phyloP scores from a whole-genome alignment of 2,113 vertebrate species.

The Hyperopisus bebe region DNA sequence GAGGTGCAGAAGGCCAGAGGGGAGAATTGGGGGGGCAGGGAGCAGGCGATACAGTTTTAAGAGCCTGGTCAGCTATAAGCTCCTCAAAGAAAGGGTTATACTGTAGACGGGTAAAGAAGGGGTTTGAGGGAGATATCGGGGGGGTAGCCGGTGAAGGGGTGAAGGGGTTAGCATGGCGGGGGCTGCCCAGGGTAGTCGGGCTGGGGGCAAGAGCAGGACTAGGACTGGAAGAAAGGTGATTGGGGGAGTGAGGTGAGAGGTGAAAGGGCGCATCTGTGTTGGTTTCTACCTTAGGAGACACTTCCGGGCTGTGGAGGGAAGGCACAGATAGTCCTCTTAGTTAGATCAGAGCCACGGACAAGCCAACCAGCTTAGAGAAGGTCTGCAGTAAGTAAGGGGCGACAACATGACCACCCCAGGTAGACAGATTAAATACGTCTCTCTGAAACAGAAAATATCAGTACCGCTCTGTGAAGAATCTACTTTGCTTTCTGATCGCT shows the following conservation, averaged over 20 bases:
- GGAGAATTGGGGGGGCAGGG: slow-evolving; percentile 79
- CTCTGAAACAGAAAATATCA: background rate
- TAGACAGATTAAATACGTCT: background rate
- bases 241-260: slow-evolving; percentile 49
- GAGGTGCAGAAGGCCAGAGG: slow-evolving; percentile 50
- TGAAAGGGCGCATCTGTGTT: slow-evolving; percentile 63
- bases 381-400: background rate
- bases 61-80: slow-evolving; percentile 61
- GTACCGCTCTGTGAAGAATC: background rate
- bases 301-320: slow-evolving; percentile 91
- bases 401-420: background rate
- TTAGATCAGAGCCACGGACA: slow-evolving; percentile 61
- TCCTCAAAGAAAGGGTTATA: slow-evolving; percentile 83
- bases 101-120: slow-evolving; percentile 75
- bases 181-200: slow-evolving; percentile 32
- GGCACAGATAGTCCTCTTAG: slow-evolving; percentile 72
- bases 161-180: slow-evolving; percentile 58
- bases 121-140: slow-evolving; percentile 68
- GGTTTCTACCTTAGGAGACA: slow-evolving; percentile 81
- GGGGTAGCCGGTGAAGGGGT: slow-evolving; percentile 48
- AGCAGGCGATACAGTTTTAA: slow-evolving; percentile 75
- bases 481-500: background rate
- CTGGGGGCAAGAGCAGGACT: slow-evolving; percentile 40
- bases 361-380: slow-evolving; percentile 20
- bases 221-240: slow-evolving; percentile 36